phyloP scores from a whole-genome alignment of 2,888 invertebrate genomes.

The Synanthedon vespiformis region DNA sequence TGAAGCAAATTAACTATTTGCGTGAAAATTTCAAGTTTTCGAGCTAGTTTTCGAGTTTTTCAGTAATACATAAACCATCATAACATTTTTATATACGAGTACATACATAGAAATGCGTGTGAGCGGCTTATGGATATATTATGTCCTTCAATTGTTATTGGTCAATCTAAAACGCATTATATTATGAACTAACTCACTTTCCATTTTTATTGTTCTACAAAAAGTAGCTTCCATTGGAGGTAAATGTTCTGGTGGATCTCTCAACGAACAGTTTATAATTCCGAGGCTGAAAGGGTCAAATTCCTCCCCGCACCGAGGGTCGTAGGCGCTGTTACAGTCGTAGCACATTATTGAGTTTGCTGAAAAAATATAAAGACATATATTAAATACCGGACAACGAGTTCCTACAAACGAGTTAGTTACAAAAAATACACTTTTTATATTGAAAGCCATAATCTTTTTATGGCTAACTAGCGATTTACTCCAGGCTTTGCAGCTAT shows the following conservation, averaged over 20 bases:
- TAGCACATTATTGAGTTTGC: slow-evolving; percentile 82
- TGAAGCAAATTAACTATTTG: too few relatives aligned
- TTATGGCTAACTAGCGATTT: too few relatives aligned
- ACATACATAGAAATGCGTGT: too few relatives aligned
- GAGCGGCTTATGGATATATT: neutral
- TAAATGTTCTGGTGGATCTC: slow-evolving; percentile 78
- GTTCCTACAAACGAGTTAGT: slow-evolving; percentile 3
- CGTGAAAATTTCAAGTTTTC: too few relatives aligned
- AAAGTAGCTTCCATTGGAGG: slow-evolving; percentile 72
- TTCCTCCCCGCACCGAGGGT: slow-evolving; percentile 89
- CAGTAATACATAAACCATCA: too few relatives aligned
- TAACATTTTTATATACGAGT: too few relatives aligned
- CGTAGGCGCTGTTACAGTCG: slow-evolving; percentile 91
- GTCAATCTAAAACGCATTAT: too few relatives aligned
- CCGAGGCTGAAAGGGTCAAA: slow-evolving; percentile 89
- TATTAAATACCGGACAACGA: too few relatives aligned
- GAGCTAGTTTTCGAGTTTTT: too few relatives aligned
- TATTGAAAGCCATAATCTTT: too few relatives aligned
- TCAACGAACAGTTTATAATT: slow-evolving; percentile 84
- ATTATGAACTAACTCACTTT: slow-evolving; percentile 63
- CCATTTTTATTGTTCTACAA: slow-evolving; percentile 87
- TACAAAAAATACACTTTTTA: neutral
- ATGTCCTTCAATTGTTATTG: neutral
- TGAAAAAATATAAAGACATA: slow-evolving; percentile 17
- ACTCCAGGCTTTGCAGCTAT: too few relatives aligned